Conservation (phyloP, 2,113 vertebrate genomes). For the Hystrix cristata region DNA sequence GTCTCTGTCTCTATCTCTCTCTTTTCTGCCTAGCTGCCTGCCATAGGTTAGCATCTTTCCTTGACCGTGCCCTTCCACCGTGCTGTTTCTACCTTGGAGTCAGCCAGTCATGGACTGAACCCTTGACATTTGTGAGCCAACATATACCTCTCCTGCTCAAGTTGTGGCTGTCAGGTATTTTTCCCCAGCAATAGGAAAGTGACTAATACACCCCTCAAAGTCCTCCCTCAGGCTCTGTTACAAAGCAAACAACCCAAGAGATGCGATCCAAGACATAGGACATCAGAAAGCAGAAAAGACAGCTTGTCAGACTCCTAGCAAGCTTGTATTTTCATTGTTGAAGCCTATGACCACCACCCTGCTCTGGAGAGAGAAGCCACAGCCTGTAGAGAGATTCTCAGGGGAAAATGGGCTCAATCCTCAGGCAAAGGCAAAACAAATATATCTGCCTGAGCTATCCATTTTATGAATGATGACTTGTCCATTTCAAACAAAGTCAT, state of each 20-base stretch:
- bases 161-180: neutral
- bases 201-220: neutral
- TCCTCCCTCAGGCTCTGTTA: neutral
- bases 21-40: neutral
- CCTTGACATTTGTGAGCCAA: neutral
- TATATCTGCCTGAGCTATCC: neutral
- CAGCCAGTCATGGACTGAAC: neutral
- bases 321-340: neutral
- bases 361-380: neutral
- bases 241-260: neutral
- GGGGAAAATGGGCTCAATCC: neutral
- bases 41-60: neutral
- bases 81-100: neutral
- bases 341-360: neutral
- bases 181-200: neutral
- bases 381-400: neutral
- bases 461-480: slow-evolving; percentile 58
- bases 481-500: slow-evolving; percentile 32
- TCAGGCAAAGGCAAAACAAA: slow-evolving; percentile 28
- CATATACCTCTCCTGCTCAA: neutral
- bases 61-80: neutral
- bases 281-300: neutral
- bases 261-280: rapidly evolving
- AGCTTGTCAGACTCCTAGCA: neutral
- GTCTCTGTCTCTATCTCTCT: neutral